These are phyloP conservation scores for Dryoscopus gambensis DNA, from an alignment of 2,113 vertebrate species.

Conservation along the genomic window DNA sequence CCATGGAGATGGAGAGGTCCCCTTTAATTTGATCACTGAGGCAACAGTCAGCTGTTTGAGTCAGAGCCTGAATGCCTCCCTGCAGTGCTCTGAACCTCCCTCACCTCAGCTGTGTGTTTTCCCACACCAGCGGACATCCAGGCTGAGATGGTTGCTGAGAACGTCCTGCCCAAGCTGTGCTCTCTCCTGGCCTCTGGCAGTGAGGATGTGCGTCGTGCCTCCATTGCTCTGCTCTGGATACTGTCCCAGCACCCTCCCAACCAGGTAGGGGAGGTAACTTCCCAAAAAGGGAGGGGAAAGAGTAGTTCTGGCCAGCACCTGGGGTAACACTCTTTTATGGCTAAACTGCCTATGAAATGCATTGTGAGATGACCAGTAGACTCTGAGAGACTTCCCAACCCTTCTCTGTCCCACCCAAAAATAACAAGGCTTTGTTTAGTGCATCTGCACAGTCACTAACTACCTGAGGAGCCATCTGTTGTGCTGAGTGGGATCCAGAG, in stretches of 20 bases:
- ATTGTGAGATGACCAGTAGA: not conserved
- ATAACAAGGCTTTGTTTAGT: not conserved
- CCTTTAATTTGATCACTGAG: not conserved
- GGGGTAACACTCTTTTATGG: not conserved
- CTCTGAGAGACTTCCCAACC: not conserved
- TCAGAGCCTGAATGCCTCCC: not conserved
- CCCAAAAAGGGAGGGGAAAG: not conserved
- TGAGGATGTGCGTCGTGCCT: conserved; percentile 41
- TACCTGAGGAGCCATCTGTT: not conserved
- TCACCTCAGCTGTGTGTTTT: not conserved
- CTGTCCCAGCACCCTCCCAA: conserved; percentile 70
- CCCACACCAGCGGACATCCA: conserved; percentile 63
- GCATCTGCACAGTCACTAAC: not conserved
- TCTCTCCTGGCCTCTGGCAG: conserved; percentile 62
- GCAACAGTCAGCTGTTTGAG: not conserved
- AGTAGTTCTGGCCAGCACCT: not conserved
- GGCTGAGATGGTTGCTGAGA: conserved; percentile 68
- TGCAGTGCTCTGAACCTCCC: not conserved
- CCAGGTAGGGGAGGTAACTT: conserved; percentile 57
- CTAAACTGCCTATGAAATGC: not conserved
- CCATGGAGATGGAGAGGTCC: not conserved
- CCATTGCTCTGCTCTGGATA: conserved; percentile 69
- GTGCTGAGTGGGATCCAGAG: not conserved
- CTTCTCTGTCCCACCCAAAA: not conserved
- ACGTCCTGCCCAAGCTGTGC: conserved; percentile 64